Base-by-base conservation (phyloP, 2,888 invertebrate genomes). In the Eupeodes luniger region DNA sequence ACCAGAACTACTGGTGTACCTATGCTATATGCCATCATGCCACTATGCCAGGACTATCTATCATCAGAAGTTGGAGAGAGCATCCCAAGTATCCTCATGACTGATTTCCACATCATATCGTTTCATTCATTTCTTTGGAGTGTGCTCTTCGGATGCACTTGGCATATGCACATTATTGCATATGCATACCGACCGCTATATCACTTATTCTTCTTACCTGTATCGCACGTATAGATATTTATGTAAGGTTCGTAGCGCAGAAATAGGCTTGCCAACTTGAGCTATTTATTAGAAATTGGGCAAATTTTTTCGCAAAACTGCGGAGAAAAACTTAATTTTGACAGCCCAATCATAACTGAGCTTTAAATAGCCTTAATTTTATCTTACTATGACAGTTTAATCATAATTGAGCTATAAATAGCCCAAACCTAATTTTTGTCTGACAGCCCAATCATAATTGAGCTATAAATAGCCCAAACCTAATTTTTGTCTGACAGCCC, bases 101-200 rank as follows among this genome's bases (percentile, higher is more conserved):
- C 59, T 79, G 75, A 70, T 76, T 78, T 49, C 75, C 62, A 81
- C 57, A 85, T 85, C 81, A 81, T 77, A 77, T 85, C 81, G 69
- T 81, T 75, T 76, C 80, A 81, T 81, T 81, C 76, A 81, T 81
- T 81, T 81, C 85, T 81, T 85, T 85, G 36, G 77, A 81, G 77
- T 72, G 53, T 76, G 70, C 76, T 81, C 81, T 53, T 72, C 81
- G 66, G 59, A 85, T 77, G 81, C 85, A 77, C 59, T 66, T 67
- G 53, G 34, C 77, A 59, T 61, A 78, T 70, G 81, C 14, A 81
- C 72, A 72, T 59, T 72, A 70, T 70, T 70, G 70, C 70, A 55
- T 27, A 27, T 27, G 27, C 69, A 69, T 55, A 62, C 64, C 55
- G 27, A 76, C 76, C 81, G 70, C 53, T 59, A 59, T 66, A 78